Conservation (phyloP, 2,888 invertebrate species). For the Nineta flava region DNA sequence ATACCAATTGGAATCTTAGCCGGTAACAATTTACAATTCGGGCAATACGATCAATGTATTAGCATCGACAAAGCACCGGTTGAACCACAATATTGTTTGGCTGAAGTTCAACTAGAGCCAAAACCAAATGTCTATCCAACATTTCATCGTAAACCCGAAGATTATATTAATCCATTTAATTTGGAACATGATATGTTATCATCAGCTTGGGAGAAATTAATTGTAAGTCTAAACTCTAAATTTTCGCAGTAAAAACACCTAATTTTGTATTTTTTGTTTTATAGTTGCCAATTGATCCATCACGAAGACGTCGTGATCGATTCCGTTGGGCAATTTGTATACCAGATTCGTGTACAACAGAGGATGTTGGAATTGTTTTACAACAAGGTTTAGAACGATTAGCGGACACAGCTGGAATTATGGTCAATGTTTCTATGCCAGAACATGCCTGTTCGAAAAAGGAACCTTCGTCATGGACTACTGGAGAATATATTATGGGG, state of each 20-base stretch:
- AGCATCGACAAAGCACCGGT: slow-evolving; percentile 14
- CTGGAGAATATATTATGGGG: slow-evolving; percentile 1
- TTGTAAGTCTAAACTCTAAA: slow-evolving; percentile 13
- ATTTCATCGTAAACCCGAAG: slow-evolving; percentile 6
- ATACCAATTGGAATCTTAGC: slow-evolving; percentile 10
- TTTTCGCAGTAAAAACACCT: neutral
- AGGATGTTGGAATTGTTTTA: neutral
- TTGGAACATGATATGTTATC: slow-evolving; percentile 12
- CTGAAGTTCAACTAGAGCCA: slow-evolving; percentile 11
- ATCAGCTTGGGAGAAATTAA: slow-evolving; percentile 14
- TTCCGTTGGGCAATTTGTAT: slow-evolving; percentile 2
- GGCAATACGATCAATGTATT: slow-evolving; percentile 12
- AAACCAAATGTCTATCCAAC: slow-evolving; percentile 9
- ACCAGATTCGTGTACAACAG: neutral
- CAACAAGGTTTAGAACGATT: slow-evolving; percentile 22
- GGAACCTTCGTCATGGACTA: slow-evolving; percentile 20
- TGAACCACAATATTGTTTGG: slow-evolving; percentile 27
- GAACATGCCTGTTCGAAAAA: slow-evolving; percentile 33
- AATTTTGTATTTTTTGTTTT: neutral
- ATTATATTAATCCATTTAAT: slow-evolving; percentile 2
- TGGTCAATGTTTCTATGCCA: slow-evolving; percentile 28
- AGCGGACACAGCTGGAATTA: slow-evolving; percentile 25
- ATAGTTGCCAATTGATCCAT: slow-evolving; percentile 10
- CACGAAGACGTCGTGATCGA: neutral
- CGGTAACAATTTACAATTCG: slow-evolving; percentile 11